Percentiles rank a stretch among this genome's conserved stretches.
phyloP scores from a whole-genome alignment of 1,140 invertebrate species.

The Ceratina japonica region DNA sequence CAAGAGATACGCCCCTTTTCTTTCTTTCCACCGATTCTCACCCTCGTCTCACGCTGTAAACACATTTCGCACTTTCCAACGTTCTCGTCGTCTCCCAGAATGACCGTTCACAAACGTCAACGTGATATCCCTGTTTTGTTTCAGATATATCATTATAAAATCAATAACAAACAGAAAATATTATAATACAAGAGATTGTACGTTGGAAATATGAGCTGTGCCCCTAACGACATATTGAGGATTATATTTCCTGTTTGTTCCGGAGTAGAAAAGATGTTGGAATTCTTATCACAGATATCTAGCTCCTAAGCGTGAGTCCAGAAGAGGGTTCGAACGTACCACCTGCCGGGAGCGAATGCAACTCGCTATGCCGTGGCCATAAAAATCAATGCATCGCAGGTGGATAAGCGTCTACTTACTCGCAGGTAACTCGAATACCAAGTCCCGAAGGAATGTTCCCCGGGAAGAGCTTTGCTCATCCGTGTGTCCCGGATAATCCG shows the following conservation, averaged over 20 bases:
- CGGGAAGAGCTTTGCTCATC: neutral
- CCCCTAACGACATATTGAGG: too few relatives aligned
- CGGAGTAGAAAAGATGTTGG: neutral
- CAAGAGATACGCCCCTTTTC: conserved; percentile 50
- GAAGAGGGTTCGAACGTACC: conserved; percentile 54
- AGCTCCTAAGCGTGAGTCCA: neutral
- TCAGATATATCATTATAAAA: too few relatives aligned
- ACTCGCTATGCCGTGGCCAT: conserved; percentile 45
- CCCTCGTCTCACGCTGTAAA: conserved; percentile 43
- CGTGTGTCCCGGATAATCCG: conserved; percentile 47
- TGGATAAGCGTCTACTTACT: conserved; percentile 63
- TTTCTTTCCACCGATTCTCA: conserved; percentile 26
- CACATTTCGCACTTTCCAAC: conserved; percentile 54
- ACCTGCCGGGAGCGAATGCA: conserved; percentile 67
- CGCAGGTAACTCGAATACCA: conserved; percentile 53
- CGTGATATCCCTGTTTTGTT: too few relatives aligned
- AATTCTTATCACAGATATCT: conserved; percentile 15
- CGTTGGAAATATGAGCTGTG: too few relatives aligned
- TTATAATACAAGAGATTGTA: too few relatives aligned
- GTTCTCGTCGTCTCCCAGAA: conserved; percentile 14
- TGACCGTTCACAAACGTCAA: too few relatives aligned
- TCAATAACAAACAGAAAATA: too few relatives aligned
- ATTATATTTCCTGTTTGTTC: neutral
- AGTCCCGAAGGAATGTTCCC: neutral
- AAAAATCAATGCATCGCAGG: conserved; percentile 73